A percentile compares a stretch with the other conserved stretches of the same genome.
These are phyloP conservation scores for Pantala flavescens DNA, from an alignment of 1,140 invertebrate species.

Conservation along the genomic window DNA sequence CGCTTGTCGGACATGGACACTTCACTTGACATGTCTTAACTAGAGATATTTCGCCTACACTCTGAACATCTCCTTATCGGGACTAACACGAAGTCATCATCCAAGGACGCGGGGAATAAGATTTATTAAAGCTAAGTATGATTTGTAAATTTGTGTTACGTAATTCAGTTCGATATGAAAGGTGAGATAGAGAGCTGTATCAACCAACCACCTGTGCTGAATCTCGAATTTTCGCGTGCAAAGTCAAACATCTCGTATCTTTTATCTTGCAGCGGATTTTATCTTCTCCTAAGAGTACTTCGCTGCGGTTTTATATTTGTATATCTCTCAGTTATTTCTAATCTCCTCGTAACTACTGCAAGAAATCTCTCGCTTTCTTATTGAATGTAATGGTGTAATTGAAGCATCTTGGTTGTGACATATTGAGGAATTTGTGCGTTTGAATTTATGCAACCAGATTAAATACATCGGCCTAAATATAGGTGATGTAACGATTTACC, in stretches of 20 bases:
- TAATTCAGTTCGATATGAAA: background rate
- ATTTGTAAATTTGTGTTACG: background rate
- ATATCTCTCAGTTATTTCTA: no score
- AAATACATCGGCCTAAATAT: no score
- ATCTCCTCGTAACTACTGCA: no score
- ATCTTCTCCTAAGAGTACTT: no score
- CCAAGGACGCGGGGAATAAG: background rate
- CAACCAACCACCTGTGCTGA: background rate
- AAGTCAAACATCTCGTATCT: background rate
- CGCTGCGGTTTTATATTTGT: no score
- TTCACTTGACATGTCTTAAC: background rate
- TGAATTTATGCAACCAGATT: no score
- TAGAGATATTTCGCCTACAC: background rate
- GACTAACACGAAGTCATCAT: background rate
- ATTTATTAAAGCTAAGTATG: background rate
- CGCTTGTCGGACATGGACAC: no score
- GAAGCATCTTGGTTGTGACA: no score
- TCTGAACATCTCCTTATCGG: background rate
- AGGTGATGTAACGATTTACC: no score
- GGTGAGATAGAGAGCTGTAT: background rate
- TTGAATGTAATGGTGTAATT: no score
- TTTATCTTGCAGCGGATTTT: background rate
- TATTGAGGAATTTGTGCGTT: no score
- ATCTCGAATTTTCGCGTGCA: background rate
- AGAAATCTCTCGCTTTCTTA: no score